Evolutionary conservation across 2,888 invertebrate genomes (phyloP), one percentile per base, ranked within the genome.

Genomic region (Autographa pulchrina): DNA sequence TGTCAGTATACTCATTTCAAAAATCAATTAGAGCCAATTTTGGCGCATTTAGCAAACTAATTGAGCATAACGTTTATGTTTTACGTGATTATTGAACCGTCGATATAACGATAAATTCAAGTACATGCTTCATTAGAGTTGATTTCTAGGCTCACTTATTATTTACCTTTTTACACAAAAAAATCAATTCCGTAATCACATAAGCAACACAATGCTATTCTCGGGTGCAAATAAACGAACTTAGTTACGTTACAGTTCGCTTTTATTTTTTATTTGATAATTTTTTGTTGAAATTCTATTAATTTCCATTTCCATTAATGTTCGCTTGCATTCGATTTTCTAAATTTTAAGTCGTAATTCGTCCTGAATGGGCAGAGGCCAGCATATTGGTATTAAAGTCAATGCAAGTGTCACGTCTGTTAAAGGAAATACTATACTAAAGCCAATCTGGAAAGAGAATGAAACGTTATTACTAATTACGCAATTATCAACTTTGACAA

Each of bases 61-160:
- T 80, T 73, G 75, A 59, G 64, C 62, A 20, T 65, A 77, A 66
- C 70, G 62, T 67, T 65, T 70, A 65, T 56, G 59, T 80, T 69
- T 72, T 73, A 71, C 67, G 62, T 74, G 77, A 63, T 65, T 64
- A 70, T 60, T 74, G 75, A 83, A 78, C 76, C 70, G 59, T 59
- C 59, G n/a, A 66, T 67, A 60, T 63, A 67, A 72, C 58, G 67
- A 63, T 58, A 69, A 56, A 72, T 67, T 76, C 72, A 66, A 80
- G 78, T 71, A 63, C 56, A 81, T 77, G 81, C 71, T 73, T 75
- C 73, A 75, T 81, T 78, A 67, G 13, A 56, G 65, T 62, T 74
- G 70, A 71, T 71, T 83, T 83, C 78, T 75, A 70, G 60, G 65
- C 70, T 71, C 67, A 71, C 67, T 69, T 74, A 74, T 64, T 71